Base-by-base conservation (phyloP, 2,113 vertebrate species). In the Jacana jacana region DNA sequence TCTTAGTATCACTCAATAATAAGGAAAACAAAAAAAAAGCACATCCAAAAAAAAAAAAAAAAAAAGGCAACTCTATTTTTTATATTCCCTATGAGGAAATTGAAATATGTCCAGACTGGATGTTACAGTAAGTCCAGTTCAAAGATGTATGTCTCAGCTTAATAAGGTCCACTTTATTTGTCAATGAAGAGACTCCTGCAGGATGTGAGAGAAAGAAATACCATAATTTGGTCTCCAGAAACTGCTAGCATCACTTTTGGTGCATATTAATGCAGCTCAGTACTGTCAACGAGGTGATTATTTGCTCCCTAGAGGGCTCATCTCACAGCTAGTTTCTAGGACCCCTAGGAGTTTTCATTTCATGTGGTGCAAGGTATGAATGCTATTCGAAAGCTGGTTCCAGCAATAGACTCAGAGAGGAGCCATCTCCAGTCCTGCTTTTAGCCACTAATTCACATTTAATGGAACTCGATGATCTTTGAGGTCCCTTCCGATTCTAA, bases 271-370 rank as follows among this genome's bases (percentile, higher is more conserved):
- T 96, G 78, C 86, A 86, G 78, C 88, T 97, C 92, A 95, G 92
- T 88, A 83, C 78, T 96, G 94, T 89, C 97, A 96, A 96, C 89
- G 89, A 95, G 89, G 95, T 96, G 95, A 97, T 96, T 97, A 97
- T 97, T 92, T 95, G 81, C 91, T 96, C 97, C 95, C 95, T 89
- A 83, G 95, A 95, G 95, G 94, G 66, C 81, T 96, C 91, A 93
- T 96, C 96, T 95, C 68, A 76, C 83, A 95, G 91, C 68, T 93
- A 88, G 71, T 58, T 90, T 87, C 86, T 60, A 92, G 61, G 55
- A 92, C 76, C 71, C 88, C 73, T 71, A 78, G 72, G 91, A 95
- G 64, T 31, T 95, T 95, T 91, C 70, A 77, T 93, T 96, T 95
- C 68, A 46, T 70, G 60, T 64, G 31, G 79, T 85, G 49, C 63